Base-by-base conservation (phyloP, 2,797 vertebrate species). In the Poeciliopsis presidionis region DNA sequence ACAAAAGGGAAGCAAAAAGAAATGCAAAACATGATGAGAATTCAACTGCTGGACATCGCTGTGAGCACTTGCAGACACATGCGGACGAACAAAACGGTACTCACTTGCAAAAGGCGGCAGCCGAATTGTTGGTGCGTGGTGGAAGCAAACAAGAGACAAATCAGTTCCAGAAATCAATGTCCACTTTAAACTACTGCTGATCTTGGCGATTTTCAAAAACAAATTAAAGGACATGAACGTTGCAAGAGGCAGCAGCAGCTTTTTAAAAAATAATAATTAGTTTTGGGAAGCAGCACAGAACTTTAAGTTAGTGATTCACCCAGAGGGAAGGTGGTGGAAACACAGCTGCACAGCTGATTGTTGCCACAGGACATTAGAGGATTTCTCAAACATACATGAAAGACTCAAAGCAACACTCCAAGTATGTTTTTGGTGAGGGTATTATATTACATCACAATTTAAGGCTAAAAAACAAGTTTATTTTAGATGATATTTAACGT, bases 141-240 rank as follows among this genome's bases (percentile, higher is more conserved):
- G 94, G 95, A 96, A 95, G 94, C 93, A 97, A 96, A 97, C 79
- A 96, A 88, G 95, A 96, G 88, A 97, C 94, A 98, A 96, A 97
- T 96, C 96, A 98, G 97, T 98, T 96, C 97, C 92, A 97, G 95
- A 94, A 95, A 94, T 96, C 83, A 95, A 87, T 92, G 94, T 94
- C 87, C 81, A 79, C 81, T 86, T 86, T 18, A 75, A 80, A 88
- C 59, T 1, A 82, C 45, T 82, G 74, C 33, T 86, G 73, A 86
- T 55, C 49, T 51, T 22, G 81, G 22, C 4, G 36, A 79, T 41
- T 47, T 78, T 49, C 63, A 67, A 41, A 41, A 57, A 74, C 25
- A 25, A 20, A 76, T 82, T 4, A 70, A 28, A 2, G 5, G 72
- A 30, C 39, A 18, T 51, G 6, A 51, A 49, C 6, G 6, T 20